Evolutionary conservation across 1,140 invertebrate genomes (phyloP).

Genomic region (Ditylenchus dipsaci): DNA sequence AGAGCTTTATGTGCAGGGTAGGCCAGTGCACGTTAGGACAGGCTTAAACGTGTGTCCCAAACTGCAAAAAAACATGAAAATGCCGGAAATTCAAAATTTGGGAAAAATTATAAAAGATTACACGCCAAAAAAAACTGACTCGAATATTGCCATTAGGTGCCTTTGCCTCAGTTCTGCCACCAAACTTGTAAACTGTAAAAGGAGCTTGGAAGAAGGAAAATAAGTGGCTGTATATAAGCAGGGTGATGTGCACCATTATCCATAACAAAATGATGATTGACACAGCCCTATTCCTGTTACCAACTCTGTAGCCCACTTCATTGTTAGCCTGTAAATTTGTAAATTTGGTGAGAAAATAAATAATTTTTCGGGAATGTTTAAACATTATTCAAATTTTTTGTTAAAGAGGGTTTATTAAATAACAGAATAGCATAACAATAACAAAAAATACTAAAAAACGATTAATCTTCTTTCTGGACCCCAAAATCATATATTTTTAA

Average conservation of each 20-base stretch:
- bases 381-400: too few relatives aligned
- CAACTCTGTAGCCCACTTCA: constrained; percentile 28
- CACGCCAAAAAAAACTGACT: neutral
- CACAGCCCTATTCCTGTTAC: constrained; percentile 27
- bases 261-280: constrained; percentile 37
- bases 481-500: too few relatives aligned
- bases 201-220: constrained; percentile 37
- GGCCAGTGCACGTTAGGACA: too few relatives aligned
- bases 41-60: too few relatives aligned
- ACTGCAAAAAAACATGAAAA: too few relatives aligned
- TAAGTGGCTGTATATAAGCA: constrained; percentile 39
- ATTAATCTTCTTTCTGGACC: too few relatives aligned
- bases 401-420: too few relatives aligned
- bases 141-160: constrained; percentile 5
- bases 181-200: neutral
- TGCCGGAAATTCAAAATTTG: constrained; percentile 7
- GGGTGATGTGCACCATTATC: constrained; percentile 35
- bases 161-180: constrained; percentile 1
- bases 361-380: too few relatives aligned
- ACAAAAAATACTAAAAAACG: too few relatives aligned
- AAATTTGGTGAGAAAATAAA: too few relatives aligned
- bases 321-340: constrained; percentile 27
- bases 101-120: neutral
- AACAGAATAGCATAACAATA: too few relatives aligned
- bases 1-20: too few relatives aligned